These are phyloP conservation scores for Machimus atricapillus DNA, from an alignment of 2,888 invertebrate genomes.

Conservation along the genomic window DNA sequence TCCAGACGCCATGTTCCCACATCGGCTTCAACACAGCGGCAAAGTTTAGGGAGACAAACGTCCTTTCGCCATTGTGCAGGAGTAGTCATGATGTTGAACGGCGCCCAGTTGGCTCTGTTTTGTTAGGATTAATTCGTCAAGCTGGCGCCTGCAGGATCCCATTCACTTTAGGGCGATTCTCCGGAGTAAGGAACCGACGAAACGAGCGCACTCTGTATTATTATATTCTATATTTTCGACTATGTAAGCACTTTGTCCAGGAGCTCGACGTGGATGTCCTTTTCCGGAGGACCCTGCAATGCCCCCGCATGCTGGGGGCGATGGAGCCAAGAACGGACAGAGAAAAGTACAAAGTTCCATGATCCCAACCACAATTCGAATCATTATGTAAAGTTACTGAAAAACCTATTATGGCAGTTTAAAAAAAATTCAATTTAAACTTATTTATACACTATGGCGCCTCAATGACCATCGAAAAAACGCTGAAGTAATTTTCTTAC, in stretches of 20 bases:
- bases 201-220: background rate
- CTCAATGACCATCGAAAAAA: background rate
- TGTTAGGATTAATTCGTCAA: constrained; percentile 36
- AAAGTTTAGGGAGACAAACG: background rate
- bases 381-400: background rate
- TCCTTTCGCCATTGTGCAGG: background rate
- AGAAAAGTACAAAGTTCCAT: background rate
- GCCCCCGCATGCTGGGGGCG: background rate
- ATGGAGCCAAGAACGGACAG: background rate
- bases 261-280: background rate
- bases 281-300: background rate
- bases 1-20: background rate
- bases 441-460: background rate
- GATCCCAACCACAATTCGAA: background rate
- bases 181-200: background rate
- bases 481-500: background rate
- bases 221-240: background rate
- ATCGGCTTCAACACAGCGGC: background rate
- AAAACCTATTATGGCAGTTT: background rate
- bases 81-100: background rate
- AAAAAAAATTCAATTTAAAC: background rate
- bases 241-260: background rate
- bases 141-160: constrained; percentile 37
- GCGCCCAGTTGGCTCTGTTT: constrained; percentile 42
- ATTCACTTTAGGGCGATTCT: background rate